phyloP scores from a whole-genome alignment of 1,140 invertebrate species.

The Globodera ellingtonae region DNA sequence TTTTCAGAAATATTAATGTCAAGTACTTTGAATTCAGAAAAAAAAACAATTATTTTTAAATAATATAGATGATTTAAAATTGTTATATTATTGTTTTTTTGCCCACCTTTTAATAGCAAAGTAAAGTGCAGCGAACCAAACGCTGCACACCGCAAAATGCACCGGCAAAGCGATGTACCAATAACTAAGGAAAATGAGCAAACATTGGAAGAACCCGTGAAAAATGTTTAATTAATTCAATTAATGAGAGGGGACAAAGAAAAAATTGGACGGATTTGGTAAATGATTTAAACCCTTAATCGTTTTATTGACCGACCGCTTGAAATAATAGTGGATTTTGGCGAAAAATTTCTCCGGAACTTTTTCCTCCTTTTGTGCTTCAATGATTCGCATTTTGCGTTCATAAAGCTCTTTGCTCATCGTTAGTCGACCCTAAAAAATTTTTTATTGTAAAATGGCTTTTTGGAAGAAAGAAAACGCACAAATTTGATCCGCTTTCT shows the following conservation, averaged over 20 bases:
- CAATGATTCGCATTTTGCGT: constrained; percentile 41
- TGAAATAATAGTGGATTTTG: constrained; percentile 62
- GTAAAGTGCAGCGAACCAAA: constrained; percentile 54
- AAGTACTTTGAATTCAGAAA: too few species aligned
- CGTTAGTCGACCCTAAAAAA: constrained; percentile 26
- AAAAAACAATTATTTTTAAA: too few species aligned
- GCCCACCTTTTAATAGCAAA: constrained; percentile 50
- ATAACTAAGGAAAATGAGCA: constrained; percentile 28
- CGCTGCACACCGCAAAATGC: constrained; percentile 44
- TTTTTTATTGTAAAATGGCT: too few species aligned
- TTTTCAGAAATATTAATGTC: constrained; percentile 1
- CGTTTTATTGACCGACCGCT: constrained; percentile 34
- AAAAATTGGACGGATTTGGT: too few species aligned
- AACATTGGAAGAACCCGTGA: neutral
- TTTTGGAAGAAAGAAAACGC: neutral
- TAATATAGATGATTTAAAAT: neutral
- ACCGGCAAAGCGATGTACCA: constrained; percentile 63
- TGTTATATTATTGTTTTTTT: neutral
- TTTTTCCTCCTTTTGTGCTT: constrained; percentile 41
- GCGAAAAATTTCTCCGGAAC: constrained; percentile 46
- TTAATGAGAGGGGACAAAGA: too few species aligned
- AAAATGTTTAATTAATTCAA: too few species aligned
- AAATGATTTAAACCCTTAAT: too few species aligned
- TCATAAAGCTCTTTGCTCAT: constrained; percentile 55
- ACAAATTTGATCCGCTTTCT: neutral